Evolutionary conservation across 2,113 vertebrate species (phyloP).

Genomic region (Gadus macrocephalus): DNA sequence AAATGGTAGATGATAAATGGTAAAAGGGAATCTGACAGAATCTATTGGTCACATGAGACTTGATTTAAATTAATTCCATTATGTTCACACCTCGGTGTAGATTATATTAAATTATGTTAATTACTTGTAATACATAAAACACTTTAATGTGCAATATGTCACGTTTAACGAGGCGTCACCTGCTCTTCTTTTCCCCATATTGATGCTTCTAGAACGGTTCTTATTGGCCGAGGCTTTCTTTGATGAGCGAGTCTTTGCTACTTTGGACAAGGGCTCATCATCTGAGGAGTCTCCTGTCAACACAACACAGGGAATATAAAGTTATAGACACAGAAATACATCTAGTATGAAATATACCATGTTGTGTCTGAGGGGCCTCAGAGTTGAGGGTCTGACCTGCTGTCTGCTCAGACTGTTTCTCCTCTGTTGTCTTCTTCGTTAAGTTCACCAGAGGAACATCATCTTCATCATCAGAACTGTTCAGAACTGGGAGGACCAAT

Average conservation of each 20-base stretch:
- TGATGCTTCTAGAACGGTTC: not conserved
- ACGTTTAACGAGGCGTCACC: not conserved
- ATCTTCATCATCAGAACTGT: slow-evolving; percentile 36
- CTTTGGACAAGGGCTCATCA: slow-evolving; percentile 37
- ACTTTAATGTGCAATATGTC: no score
- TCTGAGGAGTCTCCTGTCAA: slow-evolving; percentile 31
- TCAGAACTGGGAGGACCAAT: no score
- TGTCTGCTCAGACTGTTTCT: slow-evolving; percentile 13
- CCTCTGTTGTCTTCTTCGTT: slow-evolving; percentile 2
- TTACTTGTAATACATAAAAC: no score
- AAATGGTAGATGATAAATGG: not conserved
- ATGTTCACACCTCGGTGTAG: no score
- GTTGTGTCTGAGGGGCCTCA: not conserved
- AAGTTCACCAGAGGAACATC: slow-evolving; percentile 37
- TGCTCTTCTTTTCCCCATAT: not conserved
- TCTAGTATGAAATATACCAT: not conserved
- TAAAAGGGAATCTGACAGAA: not conserved
- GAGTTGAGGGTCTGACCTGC: not conserved
- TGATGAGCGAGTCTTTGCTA: not conserved
- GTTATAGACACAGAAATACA: no score
- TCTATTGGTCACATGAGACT: not conserved
- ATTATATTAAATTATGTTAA: no score
- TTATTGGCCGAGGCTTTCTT: not conserved
- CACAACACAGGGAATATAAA: no score
- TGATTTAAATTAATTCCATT: not conserved